These are phyloP conservation scores for Fregetta grallaria DNA, from an alignment of 2,113 vertebrate species.

Conservation along the genomic window DNA sequence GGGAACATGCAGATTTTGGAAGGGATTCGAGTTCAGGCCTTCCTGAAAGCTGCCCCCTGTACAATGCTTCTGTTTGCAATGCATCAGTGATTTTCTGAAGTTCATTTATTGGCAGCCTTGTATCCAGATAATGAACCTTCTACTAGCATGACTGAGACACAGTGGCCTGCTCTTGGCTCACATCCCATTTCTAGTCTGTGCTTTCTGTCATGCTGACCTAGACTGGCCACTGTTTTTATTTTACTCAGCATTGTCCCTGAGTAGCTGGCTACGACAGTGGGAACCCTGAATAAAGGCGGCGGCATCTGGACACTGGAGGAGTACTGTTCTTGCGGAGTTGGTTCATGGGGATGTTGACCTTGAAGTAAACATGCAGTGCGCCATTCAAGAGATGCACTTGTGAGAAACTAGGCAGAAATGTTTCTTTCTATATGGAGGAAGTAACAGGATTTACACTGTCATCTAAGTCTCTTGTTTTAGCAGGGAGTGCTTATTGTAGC, in stretches of 20 bases:
- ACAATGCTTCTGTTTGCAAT: constrained; percentile 48
- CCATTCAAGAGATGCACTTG: constrained; percentile 63
- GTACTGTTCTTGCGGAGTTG: background rate
- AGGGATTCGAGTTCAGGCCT: background rate
- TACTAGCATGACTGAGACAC: background rate
- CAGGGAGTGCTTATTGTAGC: background rate
- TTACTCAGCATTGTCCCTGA: background rate
- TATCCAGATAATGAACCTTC: background rate
- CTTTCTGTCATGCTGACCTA: constrained; percentile 6
- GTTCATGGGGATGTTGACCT: background rate
- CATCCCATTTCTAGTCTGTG: constrained; percentile 10
- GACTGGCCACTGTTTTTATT: background rate
- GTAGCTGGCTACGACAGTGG: background rate
- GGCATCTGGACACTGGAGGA: background rate
- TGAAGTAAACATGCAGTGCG: constrained; percentile 47
- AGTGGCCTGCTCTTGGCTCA: background rate
- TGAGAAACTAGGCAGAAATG: constrained; percentile 58
- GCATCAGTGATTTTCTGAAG: constrained; percentile 61
- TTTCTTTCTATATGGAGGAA: constrained; percentile 49
- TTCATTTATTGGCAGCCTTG: background rate
- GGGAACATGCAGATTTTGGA: background rate
- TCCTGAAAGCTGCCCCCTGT: constrained; percentile 34
- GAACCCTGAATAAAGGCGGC: background rate
- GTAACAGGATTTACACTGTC: background rate
- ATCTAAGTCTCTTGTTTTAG: background rate